A percentile compares a stretch with the other conserved stretches of the same genome.
Evolutionary conservation across 2,888 invertebrate species (phyloP).

Genomic region (Tetheella fluctuosa): DNA sequence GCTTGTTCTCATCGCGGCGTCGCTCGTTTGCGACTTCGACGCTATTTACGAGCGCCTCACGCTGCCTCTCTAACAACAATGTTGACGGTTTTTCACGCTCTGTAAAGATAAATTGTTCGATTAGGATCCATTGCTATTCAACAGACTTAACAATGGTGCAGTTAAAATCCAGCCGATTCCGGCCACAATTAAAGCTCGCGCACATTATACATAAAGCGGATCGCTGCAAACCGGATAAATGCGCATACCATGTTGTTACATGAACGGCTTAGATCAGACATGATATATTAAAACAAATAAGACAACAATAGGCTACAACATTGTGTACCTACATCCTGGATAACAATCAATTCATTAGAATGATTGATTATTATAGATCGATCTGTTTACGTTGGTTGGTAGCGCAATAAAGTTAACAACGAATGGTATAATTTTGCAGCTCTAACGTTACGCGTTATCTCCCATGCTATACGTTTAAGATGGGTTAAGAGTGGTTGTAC

Average conservation of each 20-base stretch:
- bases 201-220: neutral
- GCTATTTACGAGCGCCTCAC: slow-evolving; percentile 85
- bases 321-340: too few species aligned
- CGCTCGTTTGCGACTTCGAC: slow-evolving; percentile 69
- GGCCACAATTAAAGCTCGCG: neutral
- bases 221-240: neutral
- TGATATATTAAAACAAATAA: too few species aligned
- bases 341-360: too few species aligned
- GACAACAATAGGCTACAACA: too few species aligned
- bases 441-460: too few species aligned
- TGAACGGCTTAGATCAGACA: neutral
- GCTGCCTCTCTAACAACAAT: slow-evolving; percentile 86
- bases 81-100: slow-evolving; percentile 90
- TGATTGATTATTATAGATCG: too few species aligned
- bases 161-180: neutral
- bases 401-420: too few species aligned
- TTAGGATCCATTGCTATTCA: neutral
- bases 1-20: slow-evolving; percentile 55
- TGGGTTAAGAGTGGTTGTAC: too few species aligned
- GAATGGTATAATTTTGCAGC: too few species aligned
- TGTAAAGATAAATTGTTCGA: slow-evolving; percentile 58
- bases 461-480: too few species aligned
- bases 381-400: too few species aligned
- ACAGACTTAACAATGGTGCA: too few species aligned
- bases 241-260: neutral